These are phyloP conservation scores for Drosophila oshimai DNA, from an alignment of 1,140 invertebrate genomes.

Conservation along the genomic window DNA sequence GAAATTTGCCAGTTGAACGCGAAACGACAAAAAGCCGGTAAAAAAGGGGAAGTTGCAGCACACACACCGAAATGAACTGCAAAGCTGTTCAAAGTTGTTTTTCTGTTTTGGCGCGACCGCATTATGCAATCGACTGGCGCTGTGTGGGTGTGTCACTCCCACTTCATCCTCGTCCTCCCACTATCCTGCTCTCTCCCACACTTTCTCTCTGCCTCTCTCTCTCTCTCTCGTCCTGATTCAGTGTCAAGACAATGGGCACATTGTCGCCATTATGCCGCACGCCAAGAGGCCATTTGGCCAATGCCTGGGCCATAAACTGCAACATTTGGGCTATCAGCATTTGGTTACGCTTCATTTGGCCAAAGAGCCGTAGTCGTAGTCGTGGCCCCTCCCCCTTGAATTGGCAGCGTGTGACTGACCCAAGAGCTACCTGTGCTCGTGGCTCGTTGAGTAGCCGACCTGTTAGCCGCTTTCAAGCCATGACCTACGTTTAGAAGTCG, in stretches of 20 bases:
- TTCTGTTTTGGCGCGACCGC: slow-evolving; percentile 46
- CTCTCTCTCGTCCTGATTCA: background rate
- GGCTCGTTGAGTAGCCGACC: slow-evolving; percentile 3
- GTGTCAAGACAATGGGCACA: slow-evolving; percentile 55
- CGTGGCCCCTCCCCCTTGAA: background rate
- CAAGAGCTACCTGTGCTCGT: slow-evolving; percentile 32
- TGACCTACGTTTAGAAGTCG: slow-evolving; percentile 16
- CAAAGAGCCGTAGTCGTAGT: slow-evolving; percentile 7
- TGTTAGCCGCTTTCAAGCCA: slow-evolving; percentile 4
- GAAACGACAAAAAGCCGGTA: slow-evolving; percentile 45
- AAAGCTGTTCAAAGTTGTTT: slow-evolving; percentile 60
- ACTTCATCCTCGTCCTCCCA: too few species aligned
- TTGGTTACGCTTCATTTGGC: slow-evolving; percentile 76
- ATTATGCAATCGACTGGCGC: slow-evolving; percentile 71
- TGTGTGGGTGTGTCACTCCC: background rate
- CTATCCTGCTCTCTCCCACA: background rate
- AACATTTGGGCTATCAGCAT: slow-evolving; percentile 74
- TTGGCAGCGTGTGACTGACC: slow-evolving; percentile 35
- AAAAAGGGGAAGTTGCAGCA: slow-evolving; percentile 36
- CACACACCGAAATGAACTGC: slow-evolving; percentile 58
- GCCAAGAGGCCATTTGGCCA: slow-evolving; percentile 69
- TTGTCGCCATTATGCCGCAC: slow-evolving; percentile 61
- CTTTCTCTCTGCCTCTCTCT: background rate
- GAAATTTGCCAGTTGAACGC: slow-evolving; percentile 66
- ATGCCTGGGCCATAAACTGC: slow-evolving; percentile 63